A percentile compares a stretch with the other conserved stretches of the same genome.
phyloP scores from a whole-genome alignment of 2,888 invertebrate genomes.

The Lypha dubia region DNA sequence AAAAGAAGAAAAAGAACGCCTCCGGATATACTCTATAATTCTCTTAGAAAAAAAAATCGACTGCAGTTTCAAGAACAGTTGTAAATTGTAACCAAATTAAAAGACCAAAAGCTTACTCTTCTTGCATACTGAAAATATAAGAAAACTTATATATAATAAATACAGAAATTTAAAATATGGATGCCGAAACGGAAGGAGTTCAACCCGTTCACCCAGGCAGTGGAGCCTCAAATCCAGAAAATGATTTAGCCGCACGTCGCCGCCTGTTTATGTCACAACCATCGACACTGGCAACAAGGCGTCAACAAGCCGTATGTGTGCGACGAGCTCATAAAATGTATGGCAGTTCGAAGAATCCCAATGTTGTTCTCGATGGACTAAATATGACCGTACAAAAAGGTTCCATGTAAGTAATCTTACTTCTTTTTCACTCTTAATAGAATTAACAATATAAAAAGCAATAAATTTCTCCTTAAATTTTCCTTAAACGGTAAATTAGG shows the following conservation, averaged over 20 bases:
- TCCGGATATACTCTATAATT: constrained; percentile 48
- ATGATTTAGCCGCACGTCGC: constrained; percentile 84
- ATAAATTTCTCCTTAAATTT: no score
- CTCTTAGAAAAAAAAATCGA: constrained; percentile 20
- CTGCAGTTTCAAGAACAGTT: constrained; percentile 29
- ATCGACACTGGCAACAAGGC: constrained; percentile 88
- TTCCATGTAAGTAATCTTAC: constrained; percentile 87
- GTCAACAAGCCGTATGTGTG: constrained; percentile 93
- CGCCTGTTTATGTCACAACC: constrained; percentile 86
- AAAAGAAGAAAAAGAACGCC: constrained; percentile 59
- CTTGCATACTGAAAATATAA: neutral
- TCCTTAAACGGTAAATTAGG: neutral
- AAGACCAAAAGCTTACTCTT: neutral
- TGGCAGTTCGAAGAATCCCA: constrained; percentile 90
- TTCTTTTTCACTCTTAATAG: neutral
- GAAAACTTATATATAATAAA: constrained; percentile 4
- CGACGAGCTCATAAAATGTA: constrained; percentile 93
- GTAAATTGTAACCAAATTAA: constrained; percentile 38
- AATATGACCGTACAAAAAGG: constrained; percentile 97
- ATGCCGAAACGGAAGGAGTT: constrained; percentile 82
- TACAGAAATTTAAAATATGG: constrained; percentile 77
- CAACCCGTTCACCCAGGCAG: constrained; percentile 79
- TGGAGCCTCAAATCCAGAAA: constrained; percentile 75
- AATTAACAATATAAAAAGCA: neutral
- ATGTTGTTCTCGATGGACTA: constrained; percentile 92